Base-by-base conservation (phyloP, 2,888 invertebrate species). In the Punctoribates punctum region DNA sequence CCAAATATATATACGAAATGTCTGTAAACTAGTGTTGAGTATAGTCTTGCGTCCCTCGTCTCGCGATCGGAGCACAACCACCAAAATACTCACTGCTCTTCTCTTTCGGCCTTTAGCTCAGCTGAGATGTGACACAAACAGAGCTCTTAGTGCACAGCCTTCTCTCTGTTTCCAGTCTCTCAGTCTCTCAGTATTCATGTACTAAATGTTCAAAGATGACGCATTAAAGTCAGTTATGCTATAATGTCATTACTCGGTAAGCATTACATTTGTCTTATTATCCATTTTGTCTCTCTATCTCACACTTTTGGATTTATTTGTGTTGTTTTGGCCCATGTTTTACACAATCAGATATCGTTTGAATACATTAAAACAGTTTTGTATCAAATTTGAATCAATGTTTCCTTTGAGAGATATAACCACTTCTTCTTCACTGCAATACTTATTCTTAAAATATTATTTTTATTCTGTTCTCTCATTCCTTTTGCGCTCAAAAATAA, bases 191-290 rank as follows among this genome's bases (percentile, higher is more conserved):
- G 17, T 17, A 29, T 67, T 17, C 29, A 67, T 70, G 42, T 70
- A 42, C 20, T 38, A 70, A 62, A 62, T 29, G 70, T 46, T 70
- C 20, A 38, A 48, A 72, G 23, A 72, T 65, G 72, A 72, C 72
- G 72, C 72, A 72, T 46, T 48, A 72, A 72, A 46, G 38, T 15
- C 72, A 72, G 46, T 72, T 72, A 46, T 72, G 48, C 38, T 25
- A 72, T 72, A 72, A 72, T 72, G 72, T 72, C 72, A 48, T 72
- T 72, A 72, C 46, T 46, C 25, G 72, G 72, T 46, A 72, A 72
- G 72, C 46, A 72, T 72, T 72, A 20, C 20, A n/a, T 38, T 67
- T n/a, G 34, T 38, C 34, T 38, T 13, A 38, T 11, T 67, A 20
- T 70, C 23, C 6, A 38, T 70, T 42, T 13, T 57, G 4, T 23